Evolutionary conservation across 2,888 invertebrate genomes (phyloP), one percentile per base, ranked within the genome.

Genomic region (Ophonus ardosiacus): DNA sequence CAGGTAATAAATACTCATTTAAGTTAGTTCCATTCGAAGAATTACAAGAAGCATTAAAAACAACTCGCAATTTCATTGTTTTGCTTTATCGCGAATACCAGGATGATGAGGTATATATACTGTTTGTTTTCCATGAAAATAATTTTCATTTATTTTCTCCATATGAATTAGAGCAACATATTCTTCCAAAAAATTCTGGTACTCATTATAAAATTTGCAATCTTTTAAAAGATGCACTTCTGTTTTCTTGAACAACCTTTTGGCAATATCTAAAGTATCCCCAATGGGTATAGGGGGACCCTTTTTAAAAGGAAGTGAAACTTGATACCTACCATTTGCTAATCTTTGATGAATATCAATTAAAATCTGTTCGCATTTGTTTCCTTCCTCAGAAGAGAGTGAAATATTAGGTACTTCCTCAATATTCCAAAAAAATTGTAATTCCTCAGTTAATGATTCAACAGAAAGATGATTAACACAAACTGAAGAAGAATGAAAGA

Each of bases 71-170:
- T 61, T 21, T 61, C 2, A 18, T 61, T 7, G 61, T 61, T 61
- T 61, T 61, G 17, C 61, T 61, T 61, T 21, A 6, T 18, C 18
- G 1, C 21, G 61, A 61, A 61, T 61, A 4, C 10, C 17, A 61
- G 21, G 18, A 61, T 15, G 61, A 18, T 61, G 61, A 61, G 61
- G 61, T 61, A 61, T 61, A 61, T 61, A 18, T 7, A 61, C 61
- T 17, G 17, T 61, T 61, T 61, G 18, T 61, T 61, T 21, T 17
- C 4, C 17, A 17, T 61, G 61, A 61, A 61, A 15, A 61, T 15
- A 61, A 61, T 61, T 18, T 3, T 61, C 61, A 10, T 4, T 7
- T 17, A 7, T 21, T 18, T 61, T 61, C n/a, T 61, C 17, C 61
- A 17, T 61, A 17, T 61, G 61, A 17, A 6, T 61, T 18, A 61